These are phyloP conservation scores for Peucedramus taeniatus DNA, from an alignment of 2,113 vertebrate species.

Conservation along the genomic window DNA sequence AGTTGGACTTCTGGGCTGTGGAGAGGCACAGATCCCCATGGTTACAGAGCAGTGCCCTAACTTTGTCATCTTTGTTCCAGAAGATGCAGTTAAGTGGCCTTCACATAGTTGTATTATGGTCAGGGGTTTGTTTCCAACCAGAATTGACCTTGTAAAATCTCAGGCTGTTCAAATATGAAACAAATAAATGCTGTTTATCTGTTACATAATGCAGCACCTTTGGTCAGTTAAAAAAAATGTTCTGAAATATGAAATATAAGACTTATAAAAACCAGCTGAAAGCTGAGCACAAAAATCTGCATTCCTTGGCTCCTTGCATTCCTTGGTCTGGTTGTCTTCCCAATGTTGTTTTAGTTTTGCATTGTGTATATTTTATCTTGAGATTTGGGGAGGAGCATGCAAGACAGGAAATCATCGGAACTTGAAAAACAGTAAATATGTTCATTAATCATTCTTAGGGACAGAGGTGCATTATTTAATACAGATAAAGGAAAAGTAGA, in stretches of 20 bases:
- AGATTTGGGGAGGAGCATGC: neutral
- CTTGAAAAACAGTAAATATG: neutral
- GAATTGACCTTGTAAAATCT: neutral
- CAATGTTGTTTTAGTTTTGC: neutral
- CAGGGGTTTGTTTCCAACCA: neutral
- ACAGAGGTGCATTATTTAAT: neutral
- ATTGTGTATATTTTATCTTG: neutral
- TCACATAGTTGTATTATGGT: neutral
- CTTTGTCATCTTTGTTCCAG: neutral
- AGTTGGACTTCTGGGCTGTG: neutral
- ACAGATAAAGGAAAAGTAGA: neutral
- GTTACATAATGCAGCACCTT: neutral
- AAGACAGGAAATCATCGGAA: neutral
- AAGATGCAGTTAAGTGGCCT: neutral
- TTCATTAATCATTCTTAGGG: neutral
- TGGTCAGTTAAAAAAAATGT: neutral
- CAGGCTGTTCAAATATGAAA: neutral
- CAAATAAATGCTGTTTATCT: neutral
- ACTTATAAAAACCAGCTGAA: neutral
- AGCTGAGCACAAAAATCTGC: constrained; percentile 12
- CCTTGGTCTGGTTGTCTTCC: neutral
- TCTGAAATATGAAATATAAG: neutral
- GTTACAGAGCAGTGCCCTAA: neutral
- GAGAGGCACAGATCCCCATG: neutral
- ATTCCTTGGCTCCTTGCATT: neutral